Percentiles rank a stretch among this genome's conserved stretches.
These are phyloP conservation scores for Tetramorium simillimum DNA, from an alignment of 1,140 invertebrate genomes.

Conservation along the genomic window DNA sequence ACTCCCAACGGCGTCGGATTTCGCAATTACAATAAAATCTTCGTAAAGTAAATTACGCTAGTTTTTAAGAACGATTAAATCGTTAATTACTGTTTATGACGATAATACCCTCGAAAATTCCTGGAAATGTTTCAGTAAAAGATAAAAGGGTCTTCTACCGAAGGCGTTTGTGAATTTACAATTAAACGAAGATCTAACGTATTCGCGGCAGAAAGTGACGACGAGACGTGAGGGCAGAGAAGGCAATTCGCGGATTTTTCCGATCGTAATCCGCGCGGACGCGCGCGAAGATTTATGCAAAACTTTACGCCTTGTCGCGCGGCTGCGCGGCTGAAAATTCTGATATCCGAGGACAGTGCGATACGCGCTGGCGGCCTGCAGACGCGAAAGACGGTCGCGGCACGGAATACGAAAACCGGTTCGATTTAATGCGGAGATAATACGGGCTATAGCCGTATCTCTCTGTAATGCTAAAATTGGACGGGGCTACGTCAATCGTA, in stretches of 20 bases:
- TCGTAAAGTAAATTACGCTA: neutral
- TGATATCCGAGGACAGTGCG: neutral
- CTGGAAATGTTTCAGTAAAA: neutral
- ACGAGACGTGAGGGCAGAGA: neutral
- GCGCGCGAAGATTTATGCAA: neutral
- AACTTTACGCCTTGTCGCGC: slow-evolving; percentile 20
- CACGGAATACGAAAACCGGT: slow-evolving; percentile 32
- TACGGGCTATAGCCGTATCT: neutral
- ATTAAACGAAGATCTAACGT: neutral
- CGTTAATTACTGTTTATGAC: slow-evolving; percentile 37
- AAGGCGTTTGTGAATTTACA: neutral
- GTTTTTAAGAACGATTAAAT: slow-evolving; percentile 25
- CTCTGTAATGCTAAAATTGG: slow-evolving; percentile 56
- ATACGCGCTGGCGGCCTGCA: neutral
- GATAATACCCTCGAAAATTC: neutral
- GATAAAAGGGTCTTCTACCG: neutral
- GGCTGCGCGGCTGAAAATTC: slow-evolving; percentile 12
- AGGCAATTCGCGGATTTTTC: neutral
- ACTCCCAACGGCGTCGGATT: slow-evolving; percentile 23
- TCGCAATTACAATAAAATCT: slow-evolving; percentile 46
- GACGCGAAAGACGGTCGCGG: neutral
- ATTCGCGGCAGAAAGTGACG: neutral
- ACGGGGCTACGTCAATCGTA: slow-evolving; percentile 56
- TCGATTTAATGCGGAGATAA: slow-evolving; percentile 45
- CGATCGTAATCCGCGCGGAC: neutral